A percentile compares a stretch with the other conserved stretches of the same genome.
These are phyloP conservation scores for Halcyon chelicuti DNA, from an alignment of 2,797 vertebrate genomes.

Conservation along the genomic window DNA sequence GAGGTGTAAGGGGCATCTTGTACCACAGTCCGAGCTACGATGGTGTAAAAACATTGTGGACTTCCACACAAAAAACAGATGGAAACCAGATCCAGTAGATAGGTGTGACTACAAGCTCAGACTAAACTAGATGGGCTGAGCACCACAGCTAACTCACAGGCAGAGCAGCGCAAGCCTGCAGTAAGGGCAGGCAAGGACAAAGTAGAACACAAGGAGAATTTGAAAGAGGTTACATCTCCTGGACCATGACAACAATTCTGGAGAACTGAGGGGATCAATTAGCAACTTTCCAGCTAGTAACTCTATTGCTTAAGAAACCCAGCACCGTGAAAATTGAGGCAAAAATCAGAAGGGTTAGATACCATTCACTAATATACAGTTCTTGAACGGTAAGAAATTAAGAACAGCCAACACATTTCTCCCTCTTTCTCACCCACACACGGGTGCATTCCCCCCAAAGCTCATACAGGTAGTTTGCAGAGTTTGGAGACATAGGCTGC, in stretches of 20 bases:
- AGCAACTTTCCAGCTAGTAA: background rate
- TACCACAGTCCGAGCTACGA: accelerated
- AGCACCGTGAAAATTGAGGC: background rate
- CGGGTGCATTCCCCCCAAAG: accelerated
- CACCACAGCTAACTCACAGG: background rate
- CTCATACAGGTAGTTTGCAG: background rate
- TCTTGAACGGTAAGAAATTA: background rate
- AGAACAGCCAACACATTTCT: background rate
- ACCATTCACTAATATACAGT: too few relatives aligned
- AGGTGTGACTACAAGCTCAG: background rate
- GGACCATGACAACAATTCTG: background rate
- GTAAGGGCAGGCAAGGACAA: background rate
- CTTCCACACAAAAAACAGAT: background rate
- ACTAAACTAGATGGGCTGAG: background rate
- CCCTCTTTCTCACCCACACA: accelerated
- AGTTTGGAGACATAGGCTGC: background rate
- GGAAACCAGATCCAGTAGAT: background rate
- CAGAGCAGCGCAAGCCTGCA: background rate
- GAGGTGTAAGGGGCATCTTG: background rate
- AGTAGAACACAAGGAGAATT: background rate
- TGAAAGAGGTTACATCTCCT: background rate
- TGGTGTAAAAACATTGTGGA: background rate
- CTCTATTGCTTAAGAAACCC: background rate
- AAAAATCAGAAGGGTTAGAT: background rate
- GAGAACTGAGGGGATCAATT: background rate